Conservation (phyloP, 2,797 vertebrate species). For the Phataginus tetradactyla region DNA sequence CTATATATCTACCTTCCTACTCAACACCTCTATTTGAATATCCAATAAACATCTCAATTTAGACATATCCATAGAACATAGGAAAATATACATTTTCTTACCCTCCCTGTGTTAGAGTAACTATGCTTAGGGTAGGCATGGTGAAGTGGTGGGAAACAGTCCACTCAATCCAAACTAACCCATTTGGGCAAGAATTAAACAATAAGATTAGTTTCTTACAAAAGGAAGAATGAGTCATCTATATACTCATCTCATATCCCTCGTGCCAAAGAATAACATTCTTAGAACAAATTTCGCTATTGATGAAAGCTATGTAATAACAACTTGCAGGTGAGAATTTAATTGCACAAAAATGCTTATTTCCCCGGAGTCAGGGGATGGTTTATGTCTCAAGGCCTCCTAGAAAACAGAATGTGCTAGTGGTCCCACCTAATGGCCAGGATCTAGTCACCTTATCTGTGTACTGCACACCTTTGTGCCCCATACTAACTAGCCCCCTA, state of each 20-base stretch:
- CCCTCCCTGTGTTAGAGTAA: background rate
- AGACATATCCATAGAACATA: background rate
- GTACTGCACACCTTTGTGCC: background rate
- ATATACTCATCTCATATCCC: background rate
- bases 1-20: background rate
- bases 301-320: background rate
- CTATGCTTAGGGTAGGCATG: background rate
- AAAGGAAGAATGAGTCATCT: background rate
- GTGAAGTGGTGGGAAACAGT: background rate
- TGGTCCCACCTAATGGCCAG: background rate
- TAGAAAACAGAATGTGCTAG: background rate
- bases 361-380: background rate
- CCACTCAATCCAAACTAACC: background rate
- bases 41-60: background rate
- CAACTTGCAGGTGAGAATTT: background rate
- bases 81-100: background rate
- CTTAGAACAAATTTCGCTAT: background rate
- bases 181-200: background rate
- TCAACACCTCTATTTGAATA: background rate
- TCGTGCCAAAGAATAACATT: background rate
- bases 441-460: background rate
- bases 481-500: background rate
- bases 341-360: background rate
- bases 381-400: background rate
- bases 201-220: background rate